Evolutionary conservation across 2,113 vertebrate genomes (phyloP), one percentile per base, ranked within the genome.

Genomic region (Brachypteracias leptosomus): DNA sequence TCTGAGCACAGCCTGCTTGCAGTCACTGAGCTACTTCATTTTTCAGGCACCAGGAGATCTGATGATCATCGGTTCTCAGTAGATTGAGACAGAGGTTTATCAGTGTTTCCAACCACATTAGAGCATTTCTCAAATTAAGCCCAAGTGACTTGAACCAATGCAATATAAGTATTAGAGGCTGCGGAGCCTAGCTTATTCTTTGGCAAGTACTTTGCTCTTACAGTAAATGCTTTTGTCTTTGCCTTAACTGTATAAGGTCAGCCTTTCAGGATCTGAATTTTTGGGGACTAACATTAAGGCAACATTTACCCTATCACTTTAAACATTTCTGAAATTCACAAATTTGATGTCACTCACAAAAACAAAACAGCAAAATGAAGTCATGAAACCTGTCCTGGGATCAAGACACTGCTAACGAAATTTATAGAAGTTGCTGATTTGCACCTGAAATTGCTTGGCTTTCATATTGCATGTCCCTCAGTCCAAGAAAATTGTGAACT

Each of bases 51-150:
- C 78, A 73, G 86, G 76, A 89, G 22, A 70, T 35, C 6, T 18
- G 19, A 54, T 36, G 49, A 88, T 73, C 8, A 1, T 10, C 75
- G 24, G 21, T 11, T 79, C 54, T 68, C 81, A 70, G 78, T 29
- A 44, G 31, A n/a, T 5, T 38, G 46, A 85, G 85, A 83, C 14
- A 89, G 59, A 47, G 62, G 28, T 76, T 76, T 89, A 81, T 91
- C 91, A 70, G 63, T 33, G 71, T 31, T 88, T 76, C 81, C 0
- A 0, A 70, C 35, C 66, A 66, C 71, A 70, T 68, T 68, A 91
- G 3, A 78, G 28, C 44, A 85, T 78, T 54, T 94, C 81, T 92
- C 89, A 89, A 91, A 82, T 87, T 94, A 88, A 61, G 71, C 66
- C 61, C 59, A 14, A 21, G 40, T n/a, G 83, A 95, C 77, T 89